Percentiles rank a stretch among this genome's conserved stretches.
phyloP scores from a whole-genome alignment of 35 echinoderm and acorn worm genomes.

The Amphiura filiformis region DNA sequence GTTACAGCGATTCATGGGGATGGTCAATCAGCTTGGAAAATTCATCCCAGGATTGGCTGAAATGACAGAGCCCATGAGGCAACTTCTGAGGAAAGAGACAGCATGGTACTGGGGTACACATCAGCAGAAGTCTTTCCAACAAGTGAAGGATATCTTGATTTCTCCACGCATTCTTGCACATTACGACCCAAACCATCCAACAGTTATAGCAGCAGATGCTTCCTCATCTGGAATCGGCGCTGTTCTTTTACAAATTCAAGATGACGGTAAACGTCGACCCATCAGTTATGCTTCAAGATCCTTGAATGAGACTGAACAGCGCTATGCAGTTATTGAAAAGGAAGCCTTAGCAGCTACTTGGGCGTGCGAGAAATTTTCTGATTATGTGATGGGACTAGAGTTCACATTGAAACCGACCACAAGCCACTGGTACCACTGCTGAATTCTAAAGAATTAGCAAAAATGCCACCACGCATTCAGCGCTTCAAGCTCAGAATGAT shows the following conservation, averaged over 20 bases:
- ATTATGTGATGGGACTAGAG: constrained; percentile 22
- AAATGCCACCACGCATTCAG: constrained; percentile 48
- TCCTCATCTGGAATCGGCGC: constrained; percentile 37
- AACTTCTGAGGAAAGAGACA: constrained; percentile 44
- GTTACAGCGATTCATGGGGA: constrained; percentile 9
- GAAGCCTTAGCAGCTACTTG: constrained; percentile 43
- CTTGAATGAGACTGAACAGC: constrained; percentile 31
- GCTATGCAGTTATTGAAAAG: constrained; percentile 54
- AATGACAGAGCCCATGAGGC: constrained; percentile 26
- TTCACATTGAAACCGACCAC: constrained; percentile 43
- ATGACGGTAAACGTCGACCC: constrained; percentile 28
- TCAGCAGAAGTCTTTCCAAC: constrained; percentile 24
- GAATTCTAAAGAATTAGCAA: constrained; percentile 11
- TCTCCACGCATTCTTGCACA: constrained; percentile 19
- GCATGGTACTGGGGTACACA: constrained; percentile 34
- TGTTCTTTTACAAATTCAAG: constrained; percentile 35
- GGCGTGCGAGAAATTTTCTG: constrained; percentile 48
- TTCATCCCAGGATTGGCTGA: constrained; percentile 24
- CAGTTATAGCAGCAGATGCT: constrained; percentile 47
- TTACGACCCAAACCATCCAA: constrained; percentile 44
- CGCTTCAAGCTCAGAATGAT: constrained; percentile 37
- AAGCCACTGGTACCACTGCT: constrained; percentile 37
- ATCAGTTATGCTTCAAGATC: constrained; percentile 51
- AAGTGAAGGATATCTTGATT: constrained; percentile 26
- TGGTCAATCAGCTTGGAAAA: constrained; percentile 49